Conservation (phyloP, 1,140 invertebrate genomes). For the Drosophila punjabiensis region DNA sequence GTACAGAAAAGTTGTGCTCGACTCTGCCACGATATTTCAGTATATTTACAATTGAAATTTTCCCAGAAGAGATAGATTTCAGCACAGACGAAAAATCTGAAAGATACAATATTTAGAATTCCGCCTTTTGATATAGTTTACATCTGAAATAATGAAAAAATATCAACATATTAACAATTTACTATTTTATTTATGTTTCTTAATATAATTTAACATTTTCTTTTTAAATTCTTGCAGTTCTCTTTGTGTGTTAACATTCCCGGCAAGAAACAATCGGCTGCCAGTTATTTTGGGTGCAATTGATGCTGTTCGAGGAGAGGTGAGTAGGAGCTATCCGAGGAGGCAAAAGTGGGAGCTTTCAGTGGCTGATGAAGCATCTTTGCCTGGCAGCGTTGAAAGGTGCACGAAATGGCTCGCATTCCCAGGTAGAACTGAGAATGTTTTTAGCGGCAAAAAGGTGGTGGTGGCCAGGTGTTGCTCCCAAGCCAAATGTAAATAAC, state of each 20-base stretch:
- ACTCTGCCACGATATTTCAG: slow-evolving; percentile 52
- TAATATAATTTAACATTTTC: no score
- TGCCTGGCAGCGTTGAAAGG: slow-evolving; percentile 50
- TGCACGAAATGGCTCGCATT: slow-evolving; percentile 67
- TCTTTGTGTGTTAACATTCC: slow-evolving; percentile 1
- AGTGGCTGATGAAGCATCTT: slow-evolving; percentile 33
- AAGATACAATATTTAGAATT: not conserved
- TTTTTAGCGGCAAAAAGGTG: slow-evolving; percentile 1
- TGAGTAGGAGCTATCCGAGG: not conserved
- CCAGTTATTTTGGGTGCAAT: slow-evolving; percentile 59
- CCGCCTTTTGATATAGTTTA: not conserved
- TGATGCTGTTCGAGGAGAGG: slow-evolving; percentile 37
- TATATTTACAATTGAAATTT: slow-evolving; percentile 72
- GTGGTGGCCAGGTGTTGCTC: slow-evolving; percentile 6
- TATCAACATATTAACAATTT: no score
- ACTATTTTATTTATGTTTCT: no score
- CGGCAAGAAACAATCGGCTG: slow-evolving; percentile 61
- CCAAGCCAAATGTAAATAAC: slow-evolving; percentile 48
- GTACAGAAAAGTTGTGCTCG: slow-evolving; percentile 50
- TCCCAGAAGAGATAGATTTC: slow-evolving; percentile 4
- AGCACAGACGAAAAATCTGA: not conserved
- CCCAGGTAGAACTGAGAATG: slow-evolving; percentile 50
- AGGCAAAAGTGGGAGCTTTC: slow-evolving; percentile 1
- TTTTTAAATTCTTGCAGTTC: not conserved
- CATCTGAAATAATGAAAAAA: no score